Evolutionary conservation across 2,797 vertebrate species (phyloP).

Genomic region (Anabacerthia variegaticeps): DNA sequence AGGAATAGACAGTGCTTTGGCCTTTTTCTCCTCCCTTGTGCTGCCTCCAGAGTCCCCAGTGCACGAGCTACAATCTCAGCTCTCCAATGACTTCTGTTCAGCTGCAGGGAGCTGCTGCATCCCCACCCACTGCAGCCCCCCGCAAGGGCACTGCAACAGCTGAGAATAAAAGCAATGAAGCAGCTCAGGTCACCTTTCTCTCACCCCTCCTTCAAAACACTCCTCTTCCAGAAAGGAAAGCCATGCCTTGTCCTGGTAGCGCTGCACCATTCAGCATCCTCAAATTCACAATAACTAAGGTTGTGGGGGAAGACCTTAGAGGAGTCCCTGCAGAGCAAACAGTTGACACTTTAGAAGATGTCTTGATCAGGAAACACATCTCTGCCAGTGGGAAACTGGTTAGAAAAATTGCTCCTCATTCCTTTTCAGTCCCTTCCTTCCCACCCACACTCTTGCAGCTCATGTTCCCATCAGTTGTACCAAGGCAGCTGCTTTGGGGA

Average conservation of each 20-base stretch:
- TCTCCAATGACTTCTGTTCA: not conserved
- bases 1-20: not conserved
- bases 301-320: not conserved
- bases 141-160: constrained; percentile 29
- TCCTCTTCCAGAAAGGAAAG: not conserved
- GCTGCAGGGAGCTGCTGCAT: not conserved
- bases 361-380: not conserved
- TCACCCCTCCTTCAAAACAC: not conserved
- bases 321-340: not conserved
- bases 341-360: not conserved
- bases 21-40: not conserved
- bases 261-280: not conserved
- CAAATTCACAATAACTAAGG: not conserved
- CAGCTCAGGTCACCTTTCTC: constrained; percentile 13
- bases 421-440: not conserved
- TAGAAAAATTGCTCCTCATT: not conserved
- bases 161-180: constrained; percentile 60
- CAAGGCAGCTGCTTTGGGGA: constrained; percentile 11
- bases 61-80: not conserved
- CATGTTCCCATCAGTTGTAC: not conserved
- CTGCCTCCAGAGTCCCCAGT: not conserved
- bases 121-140: not conserved
- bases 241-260: not conserved
- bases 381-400: not conserved
- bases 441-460: not conserved